These are phyloP conservation scores for Beroe ovata DNA, from an alignment of 37 sponge, comb jelly and placozoan species.

Conservation along the genomic window DNA sequence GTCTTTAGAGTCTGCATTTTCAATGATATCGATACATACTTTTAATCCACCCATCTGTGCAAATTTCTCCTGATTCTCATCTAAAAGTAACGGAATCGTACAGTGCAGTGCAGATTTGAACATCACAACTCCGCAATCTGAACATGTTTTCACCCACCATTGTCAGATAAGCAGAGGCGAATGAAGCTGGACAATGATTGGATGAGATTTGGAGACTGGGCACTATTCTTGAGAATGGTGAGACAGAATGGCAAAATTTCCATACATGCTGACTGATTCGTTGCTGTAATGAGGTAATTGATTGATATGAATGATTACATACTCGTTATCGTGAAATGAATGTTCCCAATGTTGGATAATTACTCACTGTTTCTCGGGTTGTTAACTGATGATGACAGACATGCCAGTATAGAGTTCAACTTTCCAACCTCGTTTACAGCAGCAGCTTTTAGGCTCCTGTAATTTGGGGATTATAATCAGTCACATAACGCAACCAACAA, in stretches of 20 bases:
- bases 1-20: background rate
- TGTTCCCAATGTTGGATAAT: too few species aligned
- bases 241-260: constrained; percentile 40
- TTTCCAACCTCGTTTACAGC: too few species aligned
- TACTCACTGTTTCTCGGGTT: constrained; percentile 59
- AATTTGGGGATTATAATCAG: too few species aligned
- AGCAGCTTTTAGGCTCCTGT: too few species aligned
- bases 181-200: constrained; percentile 6
- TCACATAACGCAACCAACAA: too few species aligned
- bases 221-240: background rate
- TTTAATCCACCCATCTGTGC: constrained; percentile 8
- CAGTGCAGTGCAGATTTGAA: background rate
- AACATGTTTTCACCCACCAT: background rate
- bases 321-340: too few species aligned
- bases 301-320: too few species aligned
- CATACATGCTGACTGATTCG: constrained; percentile 12
- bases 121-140: background rate
- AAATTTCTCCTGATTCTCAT: constrained; percentile 20
- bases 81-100: too few species aligned
- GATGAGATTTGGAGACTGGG: background rate
- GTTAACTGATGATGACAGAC: constrained; percentile 37
- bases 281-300: too few species aligned
- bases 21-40: background rate
- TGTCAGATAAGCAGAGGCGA: constrained; percentile 32
- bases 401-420: background rate